Evolutionary conservation across 2,888 invertebrate genomes (phyloP).

Genomic region (Microdon myrmicae): DNA sequence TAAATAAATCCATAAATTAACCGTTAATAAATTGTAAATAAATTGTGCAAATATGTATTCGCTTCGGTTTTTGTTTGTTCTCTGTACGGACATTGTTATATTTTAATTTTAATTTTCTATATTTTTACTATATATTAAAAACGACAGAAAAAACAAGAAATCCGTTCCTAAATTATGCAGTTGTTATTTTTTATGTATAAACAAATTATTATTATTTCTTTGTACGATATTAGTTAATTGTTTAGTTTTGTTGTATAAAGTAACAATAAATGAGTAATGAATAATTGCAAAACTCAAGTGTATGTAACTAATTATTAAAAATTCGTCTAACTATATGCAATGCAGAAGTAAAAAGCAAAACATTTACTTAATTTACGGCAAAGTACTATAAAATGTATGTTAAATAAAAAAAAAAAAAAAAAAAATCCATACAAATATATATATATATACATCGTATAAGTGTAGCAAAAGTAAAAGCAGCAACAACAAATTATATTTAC

Average conservation of each 20-base stretch:
- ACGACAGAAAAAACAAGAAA: too few relatives aligned
- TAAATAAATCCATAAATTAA: slow-evolving; percentile 27
- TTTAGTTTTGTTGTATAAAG: slow-evolving; percentile 30
- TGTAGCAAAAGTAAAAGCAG: slow-evolving; percentile 37
- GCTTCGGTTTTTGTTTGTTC: slow-evolving; percentile 18
- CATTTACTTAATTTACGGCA: slow-evolving; percentile 55
- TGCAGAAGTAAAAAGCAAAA: slow-evolving; percentile 29
- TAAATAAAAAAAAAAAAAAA: slow-evolving; percentile 16
- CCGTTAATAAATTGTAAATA: slow-evolving; percentile 41
- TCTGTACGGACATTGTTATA: slow-evolving; percentile 35
- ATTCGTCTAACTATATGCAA: slow-evolving; percentile 47
- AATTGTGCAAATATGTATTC: slow-evolving; percentile 23
- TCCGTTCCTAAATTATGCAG: slow-evolving; percentile 45
- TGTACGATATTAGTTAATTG: slow-evolving; percentile 48
- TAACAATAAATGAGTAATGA: slow-evolving; percentile 14
- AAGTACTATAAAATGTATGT: slow-evolving; percentile 45
- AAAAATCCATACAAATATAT: slow-evolving; percentile 12
- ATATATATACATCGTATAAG: slow-evolving; percentile 16
- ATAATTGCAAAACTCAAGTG: slow-evolving; percentile 24
- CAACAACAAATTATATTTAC: slow-evolving; percentile 34
- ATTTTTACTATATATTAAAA: too few relatives aligned
- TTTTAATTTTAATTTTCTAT: slow-evolving; percentile 44
- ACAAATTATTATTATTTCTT: slow-evolving; percentile 26
- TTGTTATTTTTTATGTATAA: too few relatives aligned
- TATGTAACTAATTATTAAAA: slow-evolving; percentile 28